These are phyloP conservation scores for Sminthurinus aureus DNA, from an alignment of 2,888 invertebrate genomes.

Conservation along the genomic window DNA sequence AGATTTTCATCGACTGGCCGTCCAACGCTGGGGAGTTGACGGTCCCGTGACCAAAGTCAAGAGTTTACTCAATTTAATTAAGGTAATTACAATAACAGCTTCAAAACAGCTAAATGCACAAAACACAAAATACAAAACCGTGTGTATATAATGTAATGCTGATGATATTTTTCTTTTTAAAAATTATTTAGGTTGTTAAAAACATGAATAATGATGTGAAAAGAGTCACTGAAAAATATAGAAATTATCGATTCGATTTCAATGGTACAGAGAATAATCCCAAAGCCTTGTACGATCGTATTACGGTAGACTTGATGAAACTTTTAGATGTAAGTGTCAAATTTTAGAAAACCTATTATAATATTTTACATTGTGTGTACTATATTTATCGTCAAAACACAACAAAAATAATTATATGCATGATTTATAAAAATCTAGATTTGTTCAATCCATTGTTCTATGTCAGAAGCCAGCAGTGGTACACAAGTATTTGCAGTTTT, in stretches of 20 bases:
- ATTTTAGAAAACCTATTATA: too few relatives aligned
- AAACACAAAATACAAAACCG: too few relatives aligned
- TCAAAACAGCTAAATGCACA: too few relatives aligned
- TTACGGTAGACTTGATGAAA: slow-evolving; percentile 49
- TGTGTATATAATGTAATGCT: not conserved
- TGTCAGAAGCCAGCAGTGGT: slow-evolving; percentile 63
- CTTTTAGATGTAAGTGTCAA: slow-evolving; percentile 46
- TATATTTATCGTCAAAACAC: too few relatives aligned
- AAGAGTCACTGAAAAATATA: slow-evolving; percentile 9
- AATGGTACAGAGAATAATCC: slow-evolving; percentile 24
- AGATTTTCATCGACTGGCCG: slow-evolving; percentile 65
- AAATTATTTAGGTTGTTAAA: not conserved
- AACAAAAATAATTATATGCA: too few relatives aligned
- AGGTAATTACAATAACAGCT: slow-evolving; percentile 24
- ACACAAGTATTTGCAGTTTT: slow-evolving; percentile 59
- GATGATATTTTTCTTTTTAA: too few relatives aligned
- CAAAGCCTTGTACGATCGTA: slow-evolving; percentile 44
- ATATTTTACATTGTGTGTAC: too few relatives aligned
- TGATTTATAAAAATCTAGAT: too few relatives aligned
- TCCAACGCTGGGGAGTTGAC: slow-evolving; percentile 65
- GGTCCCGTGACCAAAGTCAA: slow-evolving; percentile 57
- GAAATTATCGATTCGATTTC: slow-evolving; percentile 22
- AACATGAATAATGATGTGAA: slow-evolving; percentile 10
- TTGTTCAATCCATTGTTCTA: slow-evolving; percentile 64
- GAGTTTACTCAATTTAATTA: slow-evolving; percentile 60